Evolutionary conservation across 2,797 vertebrate genomes (phyloP), one percentile per base, ranked within the genome.

Genomic region (Darevskia mixta): DNA sequence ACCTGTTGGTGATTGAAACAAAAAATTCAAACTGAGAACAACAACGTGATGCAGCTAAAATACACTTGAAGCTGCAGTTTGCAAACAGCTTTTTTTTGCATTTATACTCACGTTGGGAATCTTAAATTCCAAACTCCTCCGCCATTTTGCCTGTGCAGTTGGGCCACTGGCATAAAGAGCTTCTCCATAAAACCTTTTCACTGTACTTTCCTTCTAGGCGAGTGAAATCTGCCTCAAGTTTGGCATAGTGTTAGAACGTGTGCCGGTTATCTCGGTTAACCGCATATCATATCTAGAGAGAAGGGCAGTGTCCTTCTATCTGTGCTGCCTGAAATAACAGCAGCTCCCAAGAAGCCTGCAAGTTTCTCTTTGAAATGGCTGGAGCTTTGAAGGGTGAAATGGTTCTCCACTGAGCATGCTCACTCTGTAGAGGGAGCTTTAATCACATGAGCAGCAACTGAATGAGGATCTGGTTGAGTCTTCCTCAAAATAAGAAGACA

Each of bases 291-390:
- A 79, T 20, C 55, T 55, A 3, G 23, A 35, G 85, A 58, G 10
- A 25, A 71, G 32, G 67, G 61, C 29, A 20, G 45, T 18, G 10
- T 78, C 92, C 91, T 92, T 1, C 49, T 10, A 3, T 27, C 38
- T 49, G 32, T 89, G 92, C 90, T 91, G 93, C 90, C 91, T 88
- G 87, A 93, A 93, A 89, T 93, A 91, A 92, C 91, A 91, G 87
- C 15, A 41, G 89, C 93, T 95, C 93, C 93, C 92, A 91, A 94
- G 94, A 88, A 94, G 92, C 88, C 91, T 95, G 92, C 95, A 96
- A 55, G 93, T 94, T 95, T 95, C 91, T 95, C 93, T 95, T 93
- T 95, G 95, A 97, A 96, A 97, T 97, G 96, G 96, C 96, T 97
- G 96, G 95, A 94, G 96, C 90, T 93, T 94, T 92, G 94, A 8